These are phyloP conservation scores for Bicyclus anynana DNA, from an alignment of 1,140 invertebrate genomes.

Conservation along the genomic window DNA sequence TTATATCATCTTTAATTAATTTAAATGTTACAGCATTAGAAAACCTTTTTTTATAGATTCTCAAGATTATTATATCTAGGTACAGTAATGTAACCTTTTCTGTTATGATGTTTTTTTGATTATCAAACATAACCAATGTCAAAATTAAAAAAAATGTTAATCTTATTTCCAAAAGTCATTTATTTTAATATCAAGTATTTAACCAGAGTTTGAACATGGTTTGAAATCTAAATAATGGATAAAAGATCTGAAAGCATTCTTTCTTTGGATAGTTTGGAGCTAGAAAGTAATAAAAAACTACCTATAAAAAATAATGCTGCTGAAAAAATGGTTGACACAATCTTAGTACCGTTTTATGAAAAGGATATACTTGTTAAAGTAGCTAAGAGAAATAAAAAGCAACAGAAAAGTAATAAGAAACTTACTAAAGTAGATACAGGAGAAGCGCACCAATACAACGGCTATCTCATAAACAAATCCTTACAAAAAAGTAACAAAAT, in stretches of 20 bases:
- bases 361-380: conserved; percentile 65
- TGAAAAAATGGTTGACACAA: conserved; percentile 52
- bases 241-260: conserved; percentile 49
- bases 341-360: conserved; percentile 68
- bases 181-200: background rate
- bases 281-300: conserved; percentile 38
- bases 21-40: no score
- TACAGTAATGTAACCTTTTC: no score
- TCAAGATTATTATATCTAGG: no score
- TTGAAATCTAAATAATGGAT: conserved; percentile 35
- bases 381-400: conserved; percentile 42
- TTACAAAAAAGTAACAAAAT: conserved; percentile 31
- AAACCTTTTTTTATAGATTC: no score
- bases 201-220: background rate
- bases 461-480: conserved; percentile 58
- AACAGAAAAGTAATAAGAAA: conserved; percentile 26
- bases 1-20: no score
- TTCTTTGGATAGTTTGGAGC: conserved; percentile 60
- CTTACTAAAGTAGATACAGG: conserved; percentile 22
- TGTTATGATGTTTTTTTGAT: no score
- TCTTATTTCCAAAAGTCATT: conserved; percentile 1
- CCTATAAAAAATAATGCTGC: conserved; percentile 26
- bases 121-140: background rate
- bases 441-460: conserved; percentile 17
- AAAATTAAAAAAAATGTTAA: background rate